These are phyloP conservation scores for Apis dorsata DNA, from an alignment of 1,140 invertebrate genomes.

Conservation along the genomic window DNA sequence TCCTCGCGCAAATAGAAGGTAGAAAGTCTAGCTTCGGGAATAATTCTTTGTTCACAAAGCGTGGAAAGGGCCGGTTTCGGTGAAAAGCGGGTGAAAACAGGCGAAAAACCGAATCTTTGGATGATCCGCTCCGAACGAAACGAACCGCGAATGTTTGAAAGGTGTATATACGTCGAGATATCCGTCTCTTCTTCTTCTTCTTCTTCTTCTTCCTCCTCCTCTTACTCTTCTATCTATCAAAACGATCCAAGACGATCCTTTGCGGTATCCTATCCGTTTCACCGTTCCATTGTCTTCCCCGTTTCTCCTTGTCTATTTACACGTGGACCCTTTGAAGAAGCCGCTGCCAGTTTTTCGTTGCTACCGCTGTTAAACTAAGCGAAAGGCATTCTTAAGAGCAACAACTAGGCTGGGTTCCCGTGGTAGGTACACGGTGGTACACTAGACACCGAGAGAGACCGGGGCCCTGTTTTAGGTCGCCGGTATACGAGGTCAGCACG, in stretches of 20 bases:
- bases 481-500: conserved; percentile 64
- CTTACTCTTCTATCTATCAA: conserved; percentile 61
- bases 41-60: not conserved
- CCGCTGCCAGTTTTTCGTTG: conserved; percentile 66
- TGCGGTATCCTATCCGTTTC: conserved; percentile 70
- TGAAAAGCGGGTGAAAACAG: conserved; percentile 58
- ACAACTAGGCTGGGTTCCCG: conserved; percentile 56
- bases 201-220: conserved; percentile 57
- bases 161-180: not conserved
- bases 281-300: conserved; percentile 71
- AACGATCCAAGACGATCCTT: conserved; percentile 57
- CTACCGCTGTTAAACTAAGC: conserved; percentile 76
- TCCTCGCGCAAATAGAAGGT: not conserved
- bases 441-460: conserved; percentile 54
- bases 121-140: conserved; percentile 57
- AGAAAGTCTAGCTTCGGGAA: not conserved
- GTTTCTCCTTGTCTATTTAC: conserved; percentile 65
- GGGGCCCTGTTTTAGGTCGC: conserved; percentile 61
- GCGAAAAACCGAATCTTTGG: conserved; percentile 54
- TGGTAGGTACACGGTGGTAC: conserved; percentile 61
- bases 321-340: conserved; percentile 71
- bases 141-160: conserved; percentile 59
- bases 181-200: conserved; percentile 48
- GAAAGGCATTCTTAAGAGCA: conserved; percentile 69
- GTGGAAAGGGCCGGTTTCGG: conserved; percentile 36